Percentiles rank a stretch among this genome's conserved stretches.
Evolutionary conservation across 2,797 vertebrate genomes (phyloP).

Genomic region (Distichodus sexfasciatus): DNA sequence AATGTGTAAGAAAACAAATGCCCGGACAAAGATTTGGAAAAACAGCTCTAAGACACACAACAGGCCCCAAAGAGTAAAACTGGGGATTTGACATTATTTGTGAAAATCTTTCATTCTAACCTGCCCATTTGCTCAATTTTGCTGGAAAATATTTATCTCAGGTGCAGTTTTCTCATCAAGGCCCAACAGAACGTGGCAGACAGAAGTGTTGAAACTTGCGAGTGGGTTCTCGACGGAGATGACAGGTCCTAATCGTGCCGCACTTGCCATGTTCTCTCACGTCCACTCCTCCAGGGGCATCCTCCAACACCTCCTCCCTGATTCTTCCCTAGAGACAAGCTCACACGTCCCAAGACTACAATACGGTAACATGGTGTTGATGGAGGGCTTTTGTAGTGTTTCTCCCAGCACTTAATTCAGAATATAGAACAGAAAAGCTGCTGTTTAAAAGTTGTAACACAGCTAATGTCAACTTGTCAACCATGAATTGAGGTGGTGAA

Average conservation of each 20-base stretch:
- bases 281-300: conserved; percentile 23
- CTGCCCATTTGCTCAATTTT: too few species aligned
- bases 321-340: background rate
- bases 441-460: background rate
- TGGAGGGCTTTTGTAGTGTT: conserved; percentile 11
- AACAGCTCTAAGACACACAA: too few species aligned
- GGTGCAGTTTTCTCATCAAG: conserved; percentile 21
- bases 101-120: too few species aligned
- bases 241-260: conserved; percentile 39
- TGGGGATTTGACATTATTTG: too few species aligned
- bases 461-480: too few species aligned
- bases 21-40: too few species aligned
- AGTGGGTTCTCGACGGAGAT: conserved; percentile 41
- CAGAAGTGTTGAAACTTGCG: conserved; percentile 46
- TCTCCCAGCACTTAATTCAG: background rate
- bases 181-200: conserved; percentile 3
- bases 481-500: too few species aligned
- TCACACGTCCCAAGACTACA: conserved; percentile 13
- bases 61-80: too few species aligned
- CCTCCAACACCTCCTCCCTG: conserved; percentile 21
- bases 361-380: conserved; percentile 8
- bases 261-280: conserved; percentile 39
- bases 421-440: background rate
- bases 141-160: conserved; percentile 25
- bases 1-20: too few species aligned